A percentile compares a stretch with the other conserved stretches of the same genome.
phyloP scores from a whole-genome alignment of 2,888 invertebrate genomes.

The Oxyteleia sp. region DNA sequence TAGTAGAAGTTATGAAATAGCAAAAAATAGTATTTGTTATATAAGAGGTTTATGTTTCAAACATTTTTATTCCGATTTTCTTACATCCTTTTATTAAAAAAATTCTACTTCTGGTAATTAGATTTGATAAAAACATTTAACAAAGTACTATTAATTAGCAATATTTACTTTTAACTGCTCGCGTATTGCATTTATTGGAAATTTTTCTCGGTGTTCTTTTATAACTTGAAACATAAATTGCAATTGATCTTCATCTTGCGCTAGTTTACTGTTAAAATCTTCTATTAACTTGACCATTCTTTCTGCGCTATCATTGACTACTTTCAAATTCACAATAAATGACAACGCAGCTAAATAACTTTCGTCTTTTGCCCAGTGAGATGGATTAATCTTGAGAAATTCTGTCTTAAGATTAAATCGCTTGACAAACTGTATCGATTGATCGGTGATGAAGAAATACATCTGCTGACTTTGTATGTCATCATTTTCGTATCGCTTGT shows the following conservation, averaged over 20 bases:
- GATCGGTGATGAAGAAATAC: not conserved
- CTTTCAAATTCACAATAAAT: not conserved
- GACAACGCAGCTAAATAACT: not conserved
- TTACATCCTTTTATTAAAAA: too few species aligned
- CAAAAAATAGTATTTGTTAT: too few species aligned
- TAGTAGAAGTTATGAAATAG: too few species aligned
- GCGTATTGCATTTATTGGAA: slow-evolving; percentile 1
- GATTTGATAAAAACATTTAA: too few species aligned
- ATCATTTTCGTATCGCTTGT: too few species aligned
- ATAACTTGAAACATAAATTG: not conserved
- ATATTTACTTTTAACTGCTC: too few species aligned
- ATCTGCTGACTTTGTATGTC: not conserved
- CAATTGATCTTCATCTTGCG: not conserved
- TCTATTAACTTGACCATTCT: not conserved
- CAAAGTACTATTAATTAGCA: too few species aligned
- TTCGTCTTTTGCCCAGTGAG: not conserved
- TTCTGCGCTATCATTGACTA: not conserved
- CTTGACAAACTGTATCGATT: not conserved
- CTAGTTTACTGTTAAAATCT: not conserved
- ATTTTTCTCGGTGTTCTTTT: not conserved
- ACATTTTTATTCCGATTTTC: too few species aligned
- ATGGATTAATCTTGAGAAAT: not conserved
- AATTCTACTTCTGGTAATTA: too few species aligned
- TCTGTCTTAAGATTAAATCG: not conserved
- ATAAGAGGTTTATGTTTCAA: too few species aligned